Percentiles rank a stretch among this genome's conserved stretches.
These are phyloP conservation scores for Peromyscus aztecus DNA, from an alignment of 2,797 vertebrate species.

Conservation along the genomic window DNA sequence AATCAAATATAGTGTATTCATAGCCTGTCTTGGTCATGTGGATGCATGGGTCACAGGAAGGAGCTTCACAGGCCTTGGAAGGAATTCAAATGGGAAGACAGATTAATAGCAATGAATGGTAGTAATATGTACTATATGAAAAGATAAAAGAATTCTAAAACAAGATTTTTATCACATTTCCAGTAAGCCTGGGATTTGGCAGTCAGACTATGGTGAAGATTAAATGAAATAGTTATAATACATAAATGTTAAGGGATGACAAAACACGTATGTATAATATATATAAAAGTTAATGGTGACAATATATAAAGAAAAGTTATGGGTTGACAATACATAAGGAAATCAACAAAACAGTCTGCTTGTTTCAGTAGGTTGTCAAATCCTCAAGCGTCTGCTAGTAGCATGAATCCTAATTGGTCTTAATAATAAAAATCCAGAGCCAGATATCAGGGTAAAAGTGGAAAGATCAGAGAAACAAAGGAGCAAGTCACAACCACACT, in stretches of 20 bases:
- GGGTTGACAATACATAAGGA: neutral
- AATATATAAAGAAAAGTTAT: neutral
- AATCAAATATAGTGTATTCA: no score
- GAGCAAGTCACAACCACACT: no score
- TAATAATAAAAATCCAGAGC: no score
- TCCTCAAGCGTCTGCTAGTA: neutral
- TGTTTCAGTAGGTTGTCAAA: neutral
- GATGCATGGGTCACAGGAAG: neutral
- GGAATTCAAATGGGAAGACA: neutral
- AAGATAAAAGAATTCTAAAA: neutral
- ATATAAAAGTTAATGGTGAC: neutral
- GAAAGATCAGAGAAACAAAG: no score
- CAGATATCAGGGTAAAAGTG: no score
- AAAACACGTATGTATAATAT: neutral
- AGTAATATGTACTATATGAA: neutral
- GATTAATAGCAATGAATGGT: neutral
- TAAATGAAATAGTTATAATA: neutral
- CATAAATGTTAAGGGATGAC: neutral
- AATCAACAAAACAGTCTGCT: neutral
- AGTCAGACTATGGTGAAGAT: neutral
- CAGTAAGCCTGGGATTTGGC: neutral
- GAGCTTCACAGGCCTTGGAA: neutral
- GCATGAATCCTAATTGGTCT: no score
- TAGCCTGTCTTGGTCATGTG: neutral
- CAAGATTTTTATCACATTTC: neutral